Base-by-base conservation (phyloP, 2,797 vertebrate genomes). In the Pseudotriccus pelzelni region DNA sequence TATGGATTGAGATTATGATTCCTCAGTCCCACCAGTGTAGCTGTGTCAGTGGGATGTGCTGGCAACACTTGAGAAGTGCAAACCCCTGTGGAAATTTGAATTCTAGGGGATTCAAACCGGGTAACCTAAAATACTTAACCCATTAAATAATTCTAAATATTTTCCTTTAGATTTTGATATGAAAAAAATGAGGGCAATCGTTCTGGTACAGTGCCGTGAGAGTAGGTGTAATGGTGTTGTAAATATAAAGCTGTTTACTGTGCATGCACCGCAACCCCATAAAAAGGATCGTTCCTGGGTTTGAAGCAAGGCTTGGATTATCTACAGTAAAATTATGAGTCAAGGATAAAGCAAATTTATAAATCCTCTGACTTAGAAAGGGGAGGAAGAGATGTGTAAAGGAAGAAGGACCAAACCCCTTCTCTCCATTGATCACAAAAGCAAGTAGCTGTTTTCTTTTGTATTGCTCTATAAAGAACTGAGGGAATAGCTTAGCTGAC, bases 341-440 rank as follows among this genome's bases (percentile, higher is more conserved):
- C 24, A 52, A 25, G 10, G 20, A 30, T 68, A 66, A 86, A 90
- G 44, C 25, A 37, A 49, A 58, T 86, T 6, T 68, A 27, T 46
- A 81, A 70, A 59, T 20, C 16, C 6, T 25, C 9, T 60, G 44
- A 32, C 10, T 47, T 39, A n/a, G 8, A 59, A n/a, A 50, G 10
- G 18, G 30, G 5, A 7, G 3, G 2, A 77, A 43, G 32, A 77
- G 18, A 17, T 11, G 60, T 4, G 17, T 58, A 43, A 67, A 43
- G 21, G 14, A 30, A 36, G 59, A 78, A 74, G 5, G 12, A n/a
- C 7, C 10, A 41, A 73, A 1, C 2, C 0, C 4, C 4, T 53
- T 28, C 25, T 46, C 63, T 79, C n/a, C 3, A 4, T 6, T 64
- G 27, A 16, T 64, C 30, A 24, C 63, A 23, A 58, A 74, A 74